Percentiles rank a stretch among this genome's conserved stretches.
These are phyloP conservation scores for Carapus acus DNA, from an alignment of 2,797 vertebrate species.

Conservation along the genomic window DNA sequence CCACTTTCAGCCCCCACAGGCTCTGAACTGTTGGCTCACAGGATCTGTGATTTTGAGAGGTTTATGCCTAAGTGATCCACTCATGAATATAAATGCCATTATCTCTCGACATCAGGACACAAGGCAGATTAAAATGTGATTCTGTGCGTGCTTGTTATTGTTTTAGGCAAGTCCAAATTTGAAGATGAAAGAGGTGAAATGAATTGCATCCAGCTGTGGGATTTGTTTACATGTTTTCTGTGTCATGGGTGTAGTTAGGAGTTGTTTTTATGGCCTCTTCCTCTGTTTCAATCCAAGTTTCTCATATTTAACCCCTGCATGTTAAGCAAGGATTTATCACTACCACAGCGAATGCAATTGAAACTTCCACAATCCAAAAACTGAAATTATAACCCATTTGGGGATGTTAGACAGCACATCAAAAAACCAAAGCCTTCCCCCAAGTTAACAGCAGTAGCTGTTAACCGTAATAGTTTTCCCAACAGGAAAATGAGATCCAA, in stretches of 20 bases:
- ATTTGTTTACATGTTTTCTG: conserved; percentile 62
- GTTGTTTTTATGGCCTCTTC: conserved; percentile 50
- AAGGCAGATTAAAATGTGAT: conserved; percentile 57
- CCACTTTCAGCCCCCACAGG: conserved; percentile 46
- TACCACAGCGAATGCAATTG: conserved; percentile 12
- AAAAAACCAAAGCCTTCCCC: not conserved
- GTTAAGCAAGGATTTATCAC: conserved; percentile 19
- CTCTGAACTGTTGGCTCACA: conserved; percentile 43
- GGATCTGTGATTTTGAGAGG: conserved; percentile 30
- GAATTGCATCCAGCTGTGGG: conserved; percentile 58
- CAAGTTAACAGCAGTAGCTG: not conserved
- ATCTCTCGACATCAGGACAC: conserved; percentile 52
- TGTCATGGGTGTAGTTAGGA: conserved; percentile 55
- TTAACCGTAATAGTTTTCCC: not conserved
- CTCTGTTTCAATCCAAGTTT: conserved; percentile 44
- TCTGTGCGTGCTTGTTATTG: conserved; percentile 53
- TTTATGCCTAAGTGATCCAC: conserved; percentile 38
- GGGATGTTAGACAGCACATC: too few relatives aligned
- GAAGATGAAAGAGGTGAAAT: conserved; percentile 51
- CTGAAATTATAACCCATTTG: not conserved
- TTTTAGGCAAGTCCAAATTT: conserved; percentile 53
- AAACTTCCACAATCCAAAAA: conserved; percentile 7
- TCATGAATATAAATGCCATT: conserved; percentile 55
- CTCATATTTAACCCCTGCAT: conserved; percentile 17
- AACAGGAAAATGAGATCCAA: too few relatives aligned